phyloP scores from a whole-genome alignment of 2,113 vertebrate species.

The Anoplopoma fimbria region DNA sequence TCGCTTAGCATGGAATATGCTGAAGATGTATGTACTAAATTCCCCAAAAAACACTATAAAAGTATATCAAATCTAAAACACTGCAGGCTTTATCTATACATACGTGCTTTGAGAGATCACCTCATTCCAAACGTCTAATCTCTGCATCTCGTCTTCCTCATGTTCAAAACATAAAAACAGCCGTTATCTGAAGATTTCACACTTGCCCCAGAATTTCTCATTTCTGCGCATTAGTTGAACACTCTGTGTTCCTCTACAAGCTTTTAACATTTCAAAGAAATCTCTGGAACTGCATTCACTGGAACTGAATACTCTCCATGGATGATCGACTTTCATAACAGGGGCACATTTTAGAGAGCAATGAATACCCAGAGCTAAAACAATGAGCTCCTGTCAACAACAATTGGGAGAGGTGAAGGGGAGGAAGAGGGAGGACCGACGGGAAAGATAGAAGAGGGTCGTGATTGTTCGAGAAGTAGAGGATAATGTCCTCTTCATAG shows the following conservation, averaged over 20 bases:
- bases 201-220: constrained; percentile 5
- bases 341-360: constrained; percentile 23
- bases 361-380: constrained; percentile 35
- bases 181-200: constrained; percentile 10
- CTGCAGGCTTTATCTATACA: neutral
- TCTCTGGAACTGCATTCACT: constrained; percentile 6
- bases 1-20: too few species aligned
- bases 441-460: constrained; percentile 33
- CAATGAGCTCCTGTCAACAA: constrained; percentile 28
- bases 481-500: constrained; percentile 33
- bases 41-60: neutral
- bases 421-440: constrained; percentile 9
- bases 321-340: constrained; percentile 33
- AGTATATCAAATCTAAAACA: neutral
- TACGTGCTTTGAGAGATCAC: neutral
- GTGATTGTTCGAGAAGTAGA: constrained; percentile 33
- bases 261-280: constrained; percentile 41
- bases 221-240: constrained; percentile 12
- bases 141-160: neutral
- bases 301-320: constrained; percentile 18
- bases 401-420: constrained; percentile 14
- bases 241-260: constrained; percentile 5
- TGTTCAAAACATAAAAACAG: neutral
- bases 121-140: neutral
- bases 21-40: too few species aligned